phyloP scores from a whole-genome alignment of 2,113 vertebrate genomes.

The Oreotrochilus melanogaster region DNA sequence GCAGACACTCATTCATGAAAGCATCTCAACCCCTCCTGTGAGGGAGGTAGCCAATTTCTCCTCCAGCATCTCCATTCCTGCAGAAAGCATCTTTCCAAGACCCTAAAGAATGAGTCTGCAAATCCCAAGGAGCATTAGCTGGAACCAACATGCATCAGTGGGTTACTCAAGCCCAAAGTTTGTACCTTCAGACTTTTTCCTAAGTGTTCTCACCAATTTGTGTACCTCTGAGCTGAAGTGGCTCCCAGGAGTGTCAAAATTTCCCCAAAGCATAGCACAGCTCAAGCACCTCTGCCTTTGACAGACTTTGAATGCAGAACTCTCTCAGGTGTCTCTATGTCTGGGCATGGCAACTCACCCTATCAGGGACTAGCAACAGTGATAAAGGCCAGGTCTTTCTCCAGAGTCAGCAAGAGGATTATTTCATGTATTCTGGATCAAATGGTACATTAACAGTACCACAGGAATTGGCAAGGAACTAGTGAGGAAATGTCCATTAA shows the following conservation, averaged over 20 bases:
- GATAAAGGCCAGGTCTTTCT: background rate
- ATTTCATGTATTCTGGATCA: slow-evolving; percentile 3
- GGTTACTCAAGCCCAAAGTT: background rate
- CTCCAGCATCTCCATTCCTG: background rate
- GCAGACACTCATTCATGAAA: background rate
- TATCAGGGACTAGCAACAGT: background rate
- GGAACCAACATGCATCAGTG: background rate
- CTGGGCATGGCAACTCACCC: background rate
- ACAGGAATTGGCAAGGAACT: slow-evolving; percentile 23
- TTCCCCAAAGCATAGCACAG: background rate
- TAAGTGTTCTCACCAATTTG: accelerated
- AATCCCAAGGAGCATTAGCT: background rate
- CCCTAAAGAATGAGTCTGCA: background rate
- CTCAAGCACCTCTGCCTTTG: background rate
- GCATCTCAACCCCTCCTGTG: background rate
- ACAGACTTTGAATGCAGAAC: background rate
- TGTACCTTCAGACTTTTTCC: background rate
- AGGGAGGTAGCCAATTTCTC: background rate
- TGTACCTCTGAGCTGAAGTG: background rate
- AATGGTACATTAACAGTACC: background rate
- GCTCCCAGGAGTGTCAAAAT: background rate
- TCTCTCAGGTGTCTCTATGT: background rate
- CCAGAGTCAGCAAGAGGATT: background rate
- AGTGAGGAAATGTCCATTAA: slow-evolving; percentile 37
- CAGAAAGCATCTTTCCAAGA: background rate